Percentiles rank a stretch among this genome's conserved stretches.
Evolutionary conservation across 2,797 vertebrate genomes (phyloP).

Genomic region (Ciconia nigra): DNA sequence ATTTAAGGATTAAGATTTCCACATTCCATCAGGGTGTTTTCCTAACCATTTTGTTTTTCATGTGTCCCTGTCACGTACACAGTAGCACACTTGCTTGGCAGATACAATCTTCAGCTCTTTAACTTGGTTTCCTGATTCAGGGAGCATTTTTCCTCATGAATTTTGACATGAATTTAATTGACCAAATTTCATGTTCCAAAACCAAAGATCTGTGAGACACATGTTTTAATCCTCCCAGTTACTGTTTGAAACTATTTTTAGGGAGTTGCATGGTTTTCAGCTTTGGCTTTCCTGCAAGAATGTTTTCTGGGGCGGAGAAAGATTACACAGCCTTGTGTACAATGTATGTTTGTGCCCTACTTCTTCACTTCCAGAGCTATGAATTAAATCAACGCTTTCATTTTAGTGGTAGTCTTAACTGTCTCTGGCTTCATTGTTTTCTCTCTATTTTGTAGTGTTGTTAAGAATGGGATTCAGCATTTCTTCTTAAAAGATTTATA

Average conservation of each 20-base stretch:
- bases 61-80: not conserved
- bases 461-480: not conserved
- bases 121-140: slow-evolving; percentile 3
- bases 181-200: slow-evolving; percentile 24
- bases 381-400: not conserved
- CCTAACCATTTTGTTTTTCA: not conserved
- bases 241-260: not conserved
- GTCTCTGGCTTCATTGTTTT: not conserved
- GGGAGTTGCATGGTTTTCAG: not conserved
- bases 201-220: slow-evolving; percentile 47
- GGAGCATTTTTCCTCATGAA: slow-evolving; percentile 8
- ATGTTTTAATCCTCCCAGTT: slow-evolving; percentile 4
- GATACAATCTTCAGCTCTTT: not conserved
- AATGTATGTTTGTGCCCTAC: not conserved
- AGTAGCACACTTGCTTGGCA: not conserved
- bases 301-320: not conserved
- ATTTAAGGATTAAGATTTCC: not conserved
- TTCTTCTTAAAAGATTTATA: not conserved
- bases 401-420: not conserved
- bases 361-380: not conserved
- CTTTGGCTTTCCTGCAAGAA: not conserved
- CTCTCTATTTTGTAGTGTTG: not conserved
- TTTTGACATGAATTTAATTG: slow-evolving; percentile 32
- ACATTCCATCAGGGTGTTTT: not conserved
- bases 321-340: not conserved